Evolutionary conservation across 2,797 vertebrate genomes (phyloP).

Genomic region (Gila robusta): DNA sequence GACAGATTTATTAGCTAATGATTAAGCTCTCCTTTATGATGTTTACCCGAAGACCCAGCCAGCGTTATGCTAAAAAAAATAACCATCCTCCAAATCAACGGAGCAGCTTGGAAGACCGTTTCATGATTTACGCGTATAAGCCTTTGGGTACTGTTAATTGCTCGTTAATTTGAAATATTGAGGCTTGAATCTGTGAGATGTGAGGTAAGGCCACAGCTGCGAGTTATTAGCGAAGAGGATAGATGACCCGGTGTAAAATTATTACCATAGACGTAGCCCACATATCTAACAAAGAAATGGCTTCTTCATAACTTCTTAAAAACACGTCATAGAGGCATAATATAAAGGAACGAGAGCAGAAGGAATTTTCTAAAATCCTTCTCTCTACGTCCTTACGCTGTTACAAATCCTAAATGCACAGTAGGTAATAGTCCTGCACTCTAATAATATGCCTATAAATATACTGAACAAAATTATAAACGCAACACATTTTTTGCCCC

Average conservation of each 20-base stretch:
- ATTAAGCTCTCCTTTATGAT: slow-evolving; percentile 60
- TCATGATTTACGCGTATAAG: slow-evolving; percentile 58
- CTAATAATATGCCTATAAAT: no score
- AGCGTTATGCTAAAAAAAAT: slow-evolving; percentile 11
- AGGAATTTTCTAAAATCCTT: background rate
- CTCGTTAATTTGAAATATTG: slow-evolving; percentile 64
- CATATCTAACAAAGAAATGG: slow-evolving; percentile 54
- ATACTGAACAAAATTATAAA: no score
- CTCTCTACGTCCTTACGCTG: background rate
- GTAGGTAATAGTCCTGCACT: no score
- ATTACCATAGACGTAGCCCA: slow-evolving; percentile 36
- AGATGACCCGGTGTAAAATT: slow-evolving; percentile 47
- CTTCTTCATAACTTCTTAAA: slow-evolving; percentile 32
- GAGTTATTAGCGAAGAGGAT: slow-evolving; percentile 54
- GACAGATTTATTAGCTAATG: slow-evolving; percentile 59
- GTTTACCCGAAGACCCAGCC: slow-evolving; percentile 53
- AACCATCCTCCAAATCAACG: slow-evolving; percentile 43
- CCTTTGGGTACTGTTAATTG: slow-evolving; percentile 62
- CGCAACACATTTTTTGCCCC: no score
- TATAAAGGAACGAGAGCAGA: background rate
- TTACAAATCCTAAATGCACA: background rate
- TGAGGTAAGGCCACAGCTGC: slow-evolving; percentile 54
- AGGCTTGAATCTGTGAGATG: slow-evolving; percentile 52
- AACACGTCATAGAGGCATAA: background rate
- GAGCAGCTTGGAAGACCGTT: slow-evolving; percentile 21